Percentiles rank a stretch among this genome's conserved stretches.
These are phyloP conservation scores for Eilema griseolum DNA, from an alignment of 2,888 invertebrate species.

Conservation along the genomic window DNA sequence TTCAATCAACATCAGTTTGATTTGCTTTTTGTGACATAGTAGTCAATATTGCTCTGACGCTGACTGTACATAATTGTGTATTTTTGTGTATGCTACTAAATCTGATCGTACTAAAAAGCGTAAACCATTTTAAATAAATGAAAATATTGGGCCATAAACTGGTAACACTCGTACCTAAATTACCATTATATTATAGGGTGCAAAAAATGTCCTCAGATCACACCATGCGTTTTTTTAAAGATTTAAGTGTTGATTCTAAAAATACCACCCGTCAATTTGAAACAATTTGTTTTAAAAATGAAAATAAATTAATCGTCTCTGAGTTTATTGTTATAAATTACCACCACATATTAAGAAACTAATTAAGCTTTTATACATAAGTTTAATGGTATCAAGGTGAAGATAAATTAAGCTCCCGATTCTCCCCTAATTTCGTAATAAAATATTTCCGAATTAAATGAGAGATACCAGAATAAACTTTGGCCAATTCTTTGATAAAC, in stretches of 20 bases:
- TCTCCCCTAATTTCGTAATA: conserved; percentile 39
- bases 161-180: background rate
- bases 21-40: too few relatives aligned
- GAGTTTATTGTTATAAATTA: background rate
- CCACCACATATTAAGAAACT: conserved; percentile 12
- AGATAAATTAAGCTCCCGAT: conserved; percentile 36
- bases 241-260: background rate
- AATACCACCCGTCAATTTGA: background rate
- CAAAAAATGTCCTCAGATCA: too few relatives aligned
- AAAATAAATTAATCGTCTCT: background rate
- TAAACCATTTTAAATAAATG: too few relatives aligned
- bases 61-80: background rate
- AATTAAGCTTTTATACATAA: conserved; percentile 23
- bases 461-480: conserved; percentile 64
- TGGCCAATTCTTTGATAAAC: conserved; percentile 68
- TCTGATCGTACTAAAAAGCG: too few relatives aligned
- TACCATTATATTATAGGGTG: too few relatives aligned
- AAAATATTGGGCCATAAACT: background rate
- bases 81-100: background rate
- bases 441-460: conserved; percentile 46
- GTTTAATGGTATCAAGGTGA: conserved; percentile 30
- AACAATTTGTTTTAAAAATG: background rate
- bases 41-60: too few relatives aligned
- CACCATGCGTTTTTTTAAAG: background rate
- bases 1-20: too few relatives aligned